Evolutionary conservation across 2,888 invertebrate species (phyloP).

Genomic region (Dryococelus australis): DNA sequence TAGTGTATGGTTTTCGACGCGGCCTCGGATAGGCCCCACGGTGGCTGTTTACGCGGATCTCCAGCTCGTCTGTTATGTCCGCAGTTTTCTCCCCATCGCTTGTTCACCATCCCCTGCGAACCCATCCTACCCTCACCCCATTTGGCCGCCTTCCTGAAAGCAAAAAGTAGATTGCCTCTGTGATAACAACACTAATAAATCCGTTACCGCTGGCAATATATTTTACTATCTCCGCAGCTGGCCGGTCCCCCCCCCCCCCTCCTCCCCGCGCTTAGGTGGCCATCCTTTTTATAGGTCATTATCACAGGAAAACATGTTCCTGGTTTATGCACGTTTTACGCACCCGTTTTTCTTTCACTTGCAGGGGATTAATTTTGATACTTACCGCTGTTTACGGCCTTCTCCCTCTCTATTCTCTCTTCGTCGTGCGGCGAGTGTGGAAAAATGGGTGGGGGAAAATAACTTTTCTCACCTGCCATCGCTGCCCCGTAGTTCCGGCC

Average conservation of each 20-base stretch:
- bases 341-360: constrained; percentile 7
- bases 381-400: neutral
- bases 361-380: neutral
- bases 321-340: constrained; percentile 8
- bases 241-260: neutral
- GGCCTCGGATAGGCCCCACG: too few relatives aligned
- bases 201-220: constrained; percentile 7
- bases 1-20: too few relatives aligned
- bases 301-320: constrained; percentile 9
- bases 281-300: constrained; percentile 10
- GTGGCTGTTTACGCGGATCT: too few relatives aligned
- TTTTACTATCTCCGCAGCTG: constrained; percentile 9
- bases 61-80: too few relatives aligned
- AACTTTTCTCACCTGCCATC: too few relatives aligned
- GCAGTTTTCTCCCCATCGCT: too few relatives aligned
- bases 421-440: neutral
- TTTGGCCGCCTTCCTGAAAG: neutral
- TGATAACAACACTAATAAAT: constrained; percentile 16
- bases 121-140: neutral
- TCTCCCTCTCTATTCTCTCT: neutral
- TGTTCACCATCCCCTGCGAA: neutral
- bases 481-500: too few relatives aligned
- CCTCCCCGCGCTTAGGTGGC: neutral
- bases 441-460: neutral
- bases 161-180: constrained; percentile 6